Evolutionary conservation across 2,113 vertebrate genomes (phyloP).

Genomic region (Okapia johnstoni): DNA sequence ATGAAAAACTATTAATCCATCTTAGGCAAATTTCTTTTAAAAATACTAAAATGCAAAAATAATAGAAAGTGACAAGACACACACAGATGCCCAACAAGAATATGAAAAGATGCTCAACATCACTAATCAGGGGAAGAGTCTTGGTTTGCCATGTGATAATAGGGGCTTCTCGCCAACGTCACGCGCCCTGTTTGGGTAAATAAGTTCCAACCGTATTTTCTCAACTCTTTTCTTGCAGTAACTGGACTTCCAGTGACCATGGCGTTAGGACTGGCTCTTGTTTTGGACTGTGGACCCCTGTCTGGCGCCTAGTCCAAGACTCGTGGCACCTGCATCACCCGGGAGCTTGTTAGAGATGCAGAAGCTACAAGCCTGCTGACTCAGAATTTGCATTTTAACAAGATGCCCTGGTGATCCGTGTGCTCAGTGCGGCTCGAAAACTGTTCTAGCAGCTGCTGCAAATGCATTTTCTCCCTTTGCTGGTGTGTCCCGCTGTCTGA

Average conservation of each 20-base stretch:
- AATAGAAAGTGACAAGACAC: not conserved
- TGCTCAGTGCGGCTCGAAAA: accelerated
- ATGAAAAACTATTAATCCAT: not conserved
- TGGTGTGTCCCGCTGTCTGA: not conserved
- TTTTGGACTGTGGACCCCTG: accelerated
- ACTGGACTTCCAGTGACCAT: not conserved
- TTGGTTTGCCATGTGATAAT: not conserved
- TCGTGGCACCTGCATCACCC: not conserved
- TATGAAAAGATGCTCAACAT: not conserved
- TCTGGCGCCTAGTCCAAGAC: not conserved
- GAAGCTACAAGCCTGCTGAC: not conserved
- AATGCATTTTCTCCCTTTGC: not conserved
- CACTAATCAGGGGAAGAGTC: not conserved
- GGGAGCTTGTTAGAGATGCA: not conserved
- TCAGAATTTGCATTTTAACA: not conserved
- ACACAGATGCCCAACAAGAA: not conserved
- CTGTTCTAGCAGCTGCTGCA: not conserved
- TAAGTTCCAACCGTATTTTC: not conserved
- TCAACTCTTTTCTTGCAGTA: not conserved
- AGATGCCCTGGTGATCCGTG: not conserved
- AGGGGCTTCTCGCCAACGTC: not conserved
- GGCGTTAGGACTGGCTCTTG: not conserved
- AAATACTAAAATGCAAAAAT: not conserved
- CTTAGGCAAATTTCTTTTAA: not conserved
- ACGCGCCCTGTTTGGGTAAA: not conserved